phyloP scores from a whole-genome alignment of 2,888 invertebrate genomes.

The Mactromeris polynyma region DNA sequence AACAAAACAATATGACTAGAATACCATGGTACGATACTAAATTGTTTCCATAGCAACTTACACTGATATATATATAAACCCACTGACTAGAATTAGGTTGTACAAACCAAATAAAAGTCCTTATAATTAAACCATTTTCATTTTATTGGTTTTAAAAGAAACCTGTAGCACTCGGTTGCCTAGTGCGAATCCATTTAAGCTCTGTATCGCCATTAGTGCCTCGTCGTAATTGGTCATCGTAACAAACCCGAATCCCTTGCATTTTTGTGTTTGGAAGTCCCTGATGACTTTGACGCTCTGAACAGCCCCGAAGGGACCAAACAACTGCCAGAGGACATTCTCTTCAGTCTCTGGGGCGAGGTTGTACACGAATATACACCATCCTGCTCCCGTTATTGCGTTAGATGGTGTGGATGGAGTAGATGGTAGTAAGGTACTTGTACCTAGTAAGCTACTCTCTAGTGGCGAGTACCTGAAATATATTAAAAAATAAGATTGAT shows the following conservation, averaged over 20 bases:
- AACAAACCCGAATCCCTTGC: conserved; percentile 99
- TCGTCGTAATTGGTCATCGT: conserved; percentile 99
- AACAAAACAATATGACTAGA: conserved; percentile 46
- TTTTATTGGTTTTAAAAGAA: conserved; percentile 94
- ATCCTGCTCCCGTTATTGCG: conserved; percentile 89
- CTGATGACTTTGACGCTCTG: conserved; percentile 98
- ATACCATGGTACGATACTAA: conserved; percentile 34
- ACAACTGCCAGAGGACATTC: conserved; percentile 96
- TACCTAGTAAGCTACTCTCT: conserved; percentile 83
- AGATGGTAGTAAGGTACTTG: conserved; percentile 84
- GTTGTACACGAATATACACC: conserved; percentile 97
- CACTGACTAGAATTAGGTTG: conserved; percentile 45
- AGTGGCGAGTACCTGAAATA: conserved; percentile 84
- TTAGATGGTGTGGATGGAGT: conserved; percentile 79
- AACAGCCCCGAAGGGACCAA: conserved; percentile 98
- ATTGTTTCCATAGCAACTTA: conserved; percentile 37
- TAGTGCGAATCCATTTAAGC: conserved; percentile 97
- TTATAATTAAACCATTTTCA: conserved; percentile 77
- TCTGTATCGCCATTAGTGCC: conserved; percentile 97
- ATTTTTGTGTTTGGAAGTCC: conserved; percentile 98
- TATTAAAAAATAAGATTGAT: no score
- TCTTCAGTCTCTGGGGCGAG: conserved; percentile 97
- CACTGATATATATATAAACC: conserved; percentile 21
- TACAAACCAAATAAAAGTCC: conserved; percentile 30
- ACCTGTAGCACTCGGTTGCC: conserved; percentile 98